Evolutionary conservation across 2,888 invertebrate species (phyloP), one percentile per base, ranked within the genome.

Genomic region (Cotesia congregata): DNA sequence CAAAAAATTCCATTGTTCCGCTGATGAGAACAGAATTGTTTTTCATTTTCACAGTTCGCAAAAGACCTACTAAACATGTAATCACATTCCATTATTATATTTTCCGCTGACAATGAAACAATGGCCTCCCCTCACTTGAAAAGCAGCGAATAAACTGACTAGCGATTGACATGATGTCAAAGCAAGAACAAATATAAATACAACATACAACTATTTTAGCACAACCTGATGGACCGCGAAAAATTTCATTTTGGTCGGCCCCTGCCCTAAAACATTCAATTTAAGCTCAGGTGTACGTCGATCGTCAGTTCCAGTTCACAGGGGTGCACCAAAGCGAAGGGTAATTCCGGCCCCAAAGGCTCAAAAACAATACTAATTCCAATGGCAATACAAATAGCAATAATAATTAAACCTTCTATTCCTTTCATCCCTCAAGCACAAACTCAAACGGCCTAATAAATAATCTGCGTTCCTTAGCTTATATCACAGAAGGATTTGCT

Each of bases 181-280:
- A 17, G 67, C 40, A 67, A 70, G n/a, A 81, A 82, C 81, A 83
- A 85, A 85, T 84, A 85, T 85, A 83, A 71, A 72, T 76, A 75
- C 72, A 76, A 74, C 70, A 65, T 70, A 76, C 77, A 78, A 72
- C 72, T 67, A 62, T 41, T 62, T 78, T 75, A 80, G 73, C 76
- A 81, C 81, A 30, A 30, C 81, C 72, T 76, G 76, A 67, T 41
- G 85, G 86, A 85, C 87, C 84, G 87, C 87, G 86, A 87, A 88
- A 87, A 88, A 88, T 88, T 88, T 88, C 87, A 88, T 88, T 88
- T 87, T 82, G 83, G 30, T 30, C 30, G 30, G 30, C 30, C 30
- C 77, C 83, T 85, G 84, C 84, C 85, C 82, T 83, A 81, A 83
- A 85, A 86, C 86, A 83, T 87, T 88, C 87, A 85, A 87, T 87